Percentiles rank a stretch among this genome's conserved stretches.
phyloP scores from a whole-genome alignment of 2,888 invertebrate genomes.

The Syrphus vitripennis region DNA sequence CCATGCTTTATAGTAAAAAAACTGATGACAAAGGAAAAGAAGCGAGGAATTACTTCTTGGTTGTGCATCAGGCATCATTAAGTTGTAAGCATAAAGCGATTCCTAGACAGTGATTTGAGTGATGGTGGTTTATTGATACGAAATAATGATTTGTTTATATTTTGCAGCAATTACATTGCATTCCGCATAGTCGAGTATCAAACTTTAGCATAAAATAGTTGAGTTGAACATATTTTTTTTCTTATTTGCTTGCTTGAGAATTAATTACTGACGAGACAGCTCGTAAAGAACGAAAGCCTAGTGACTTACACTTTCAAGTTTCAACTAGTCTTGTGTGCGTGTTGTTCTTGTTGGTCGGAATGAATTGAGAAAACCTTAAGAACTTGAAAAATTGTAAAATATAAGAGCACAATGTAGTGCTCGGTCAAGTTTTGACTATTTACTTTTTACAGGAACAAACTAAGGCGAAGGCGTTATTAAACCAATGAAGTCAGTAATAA shows the following conservation, averaged over 20 bases:
- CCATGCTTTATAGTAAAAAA: not conserved
- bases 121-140: conserved; percentile 21
- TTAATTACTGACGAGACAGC: too few species aligned
- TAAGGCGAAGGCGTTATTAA: too few species aligned
- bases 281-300: too few species aligned
- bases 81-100: conserved; percentile 15
- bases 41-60: not conserved
- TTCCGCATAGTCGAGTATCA: not conserved
- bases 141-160: not conserved
- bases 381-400: too few species aligned
- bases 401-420: too few species aligned
- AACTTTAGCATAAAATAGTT: not conserved
- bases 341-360: too few species aligned
- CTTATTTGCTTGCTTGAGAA: not conserved
- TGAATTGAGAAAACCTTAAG: too few species aligned
- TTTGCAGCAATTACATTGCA: conserved; percentile 16
- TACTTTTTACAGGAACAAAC: too few species aligned
- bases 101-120: conserved; percentile 39
- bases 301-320: too few species aligned
- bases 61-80: not conserved
- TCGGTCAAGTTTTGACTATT: too few species aligned
- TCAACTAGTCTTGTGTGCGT: too few species aligned
- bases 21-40: conserved; percentile 4
- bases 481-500: too few species aligned
- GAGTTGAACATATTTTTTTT: not conserved